phyloP scores from a whole-genome alignment of 2,888 invertebrate genomes.

The Brenthis hecate region DNA sequence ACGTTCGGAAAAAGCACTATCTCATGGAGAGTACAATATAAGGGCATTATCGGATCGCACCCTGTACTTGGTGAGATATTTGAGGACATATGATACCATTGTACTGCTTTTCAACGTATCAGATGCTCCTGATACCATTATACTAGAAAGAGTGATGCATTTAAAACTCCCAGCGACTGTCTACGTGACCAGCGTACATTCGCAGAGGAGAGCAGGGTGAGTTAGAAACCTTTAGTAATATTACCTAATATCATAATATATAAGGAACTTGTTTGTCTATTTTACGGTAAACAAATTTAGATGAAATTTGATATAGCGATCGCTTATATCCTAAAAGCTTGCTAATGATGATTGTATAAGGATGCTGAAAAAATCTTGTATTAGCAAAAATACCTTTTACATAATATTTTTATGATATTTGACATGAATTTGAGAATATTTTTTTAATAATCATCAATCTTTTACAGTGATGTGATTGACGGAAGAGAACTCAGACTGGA shows the following conservation, averaged over 20 bases:
- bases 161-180: slow-evolving; percentile 51
- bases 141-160: slow-evolving; percentile 51
- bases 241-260: background rate
- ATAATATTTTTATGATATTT: background rate
- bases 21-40: slow-evolving; percentile 66
- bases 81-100: slow-evolving; percentile 47
- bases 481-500: slow-evolving; percentile 45
- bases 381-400: too few species aligned
- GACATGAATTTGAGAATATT: background rate
- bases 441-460: slow-evolving; percentile 1
- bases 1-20: slow-evolving; percentile 61
- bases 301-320: background rate
- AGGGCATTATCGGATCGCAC: slow-evolving; percentile 57
- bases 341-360: background rate
- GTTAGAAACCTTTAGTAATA: slow-evolving; percentile 17
- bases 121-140: slow-evolving; percentile 54
- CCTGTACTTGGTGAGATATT: slow-evolving; percentile 47
- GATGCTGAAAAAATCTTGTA: too few species aligned
- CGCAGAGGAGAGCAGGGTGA: slow-evolving; percentile 51
- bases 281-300: background rate
- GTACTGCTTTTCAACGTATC: slow-evolving; percentile 77
- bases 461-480: slow-evolving; percentile 49
- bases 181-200: slow-evolving; percentile 53
- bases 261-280: background rate
- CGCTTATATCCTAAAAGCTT: background rate